Percentiles rank a stretch among this genome's conserved stretches.
Evolutionary conservation across 1,140 invertebrate species (phyloP).

Genomic region (Heliconius nattereri): DNA sequence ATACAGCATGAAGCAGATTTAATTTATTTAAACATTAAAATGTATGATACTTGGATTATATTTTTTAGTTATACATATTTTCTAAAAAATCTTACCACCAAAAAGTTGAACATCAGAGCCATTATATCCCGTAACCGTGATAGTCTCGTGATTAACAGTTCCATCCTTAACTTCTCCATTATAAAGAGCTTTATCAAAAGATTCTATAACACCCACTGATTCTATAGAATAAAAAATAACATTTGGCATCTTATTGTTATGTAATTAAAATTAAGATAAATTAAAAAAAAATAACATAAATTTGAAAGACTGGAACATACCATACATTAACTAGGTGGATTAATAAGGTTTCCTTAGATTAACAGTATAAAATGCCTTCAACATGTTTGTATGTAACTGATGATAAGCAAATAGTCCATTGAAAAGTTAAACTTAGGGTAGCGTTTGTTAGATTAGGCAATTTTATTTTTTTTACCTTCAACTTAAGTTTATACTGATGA

Average conservation of each 20-base stretch:
- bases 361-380: not conserved
- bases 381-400: not conserved
- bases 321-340: not conserved
- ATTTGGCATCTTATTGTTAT: not conserved
- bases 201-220: not conserved
- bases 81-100: constrained; percentile 51
- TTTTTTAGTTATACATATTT: not conserved
- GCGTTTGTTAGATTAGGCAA: too few species aligned
- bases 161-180: constrained; percentile 46
- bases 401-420: too few species aligned
- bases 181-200: constrained; percentile 39
- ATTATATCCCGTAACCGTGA: constrained; percentile 44
- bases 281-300: too few species aligned
- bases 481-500: too few species aligned
- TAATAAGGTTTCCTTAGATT: not conserved
- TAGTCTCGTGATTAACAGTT: constrained; percentile 51
- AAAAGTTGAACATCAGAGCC: constrained; percentile 45
- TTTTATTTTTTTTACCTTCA: too few species aligned
- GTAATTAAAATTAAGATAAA: not conserved
- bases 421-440: too few species aligned
- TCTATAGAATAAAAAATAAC: not conserved
- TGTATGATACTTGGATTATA: not conserved
- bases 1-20: not conserved
- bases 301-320: not conserved
- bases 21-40: constrained; percentile 14